Conservation (phyloP, 2,888 invertebrate genomes). For the Meloe dianella region DNA sequence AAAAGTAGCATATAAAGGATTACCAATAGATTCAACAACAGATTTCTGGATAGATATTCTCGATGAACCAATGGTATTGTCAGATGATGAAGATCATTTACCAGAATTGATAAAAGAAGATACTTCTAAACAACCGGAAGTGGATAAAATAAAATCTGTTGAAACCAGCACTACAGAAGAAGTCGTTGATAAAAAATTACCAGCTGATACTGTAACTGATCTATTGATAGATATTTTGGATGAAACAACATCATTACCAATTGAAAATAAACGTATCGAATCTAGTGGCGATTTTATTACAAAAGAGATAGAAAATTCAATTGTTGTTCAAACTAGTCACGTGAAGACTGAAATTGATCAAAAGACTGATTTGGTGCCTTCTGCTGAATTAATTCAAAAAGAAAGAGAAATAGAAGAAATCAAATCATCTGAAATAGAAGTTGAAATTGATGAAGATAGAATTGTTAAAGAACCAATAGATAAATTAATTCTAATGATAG, state of each 20-base stretch:
- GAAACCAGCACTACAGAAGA: neutral
- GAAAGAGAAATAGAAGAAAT: neutral
- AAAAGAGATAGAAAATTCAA: neutral
- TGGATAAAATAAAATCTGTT: neutral
- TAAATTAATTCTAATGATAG: neutral
- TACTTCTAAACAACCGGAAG: neutral
- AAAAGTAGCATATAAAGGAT: conserved; percentile 34
- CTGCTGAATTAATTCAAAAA: neutral
- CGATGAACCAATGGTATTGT: conserved; percentile 46
- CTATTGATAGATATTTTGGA: neutral
- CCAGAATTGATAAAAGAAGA: neutral
- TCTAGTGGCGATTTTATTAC: neutral
- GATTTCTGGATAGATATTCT: conserved; percentile 41
- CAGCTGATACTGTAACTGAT: neutral
- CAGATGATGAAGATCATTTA: conserved; percentile 33
- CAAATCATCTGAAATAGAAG: conserved; percentile 6
- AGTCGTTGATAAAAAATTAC: neutral
- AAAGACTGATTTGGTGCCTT: neutral
- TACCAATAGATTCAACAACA: conserved; percentile 37
- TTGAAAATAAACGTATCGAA: neutral
- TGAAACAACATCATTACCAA: neutral
- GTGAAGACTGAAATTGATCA: neutral
- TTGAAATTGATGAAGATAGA: neutral
- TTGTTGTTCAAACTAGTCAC: neutral
- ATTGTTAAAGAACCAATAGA: neutral